phyloP scores from a whole-genome alignment of 1,140 invertebrate species.

The Anagrus nilaparvatae region DNA sequence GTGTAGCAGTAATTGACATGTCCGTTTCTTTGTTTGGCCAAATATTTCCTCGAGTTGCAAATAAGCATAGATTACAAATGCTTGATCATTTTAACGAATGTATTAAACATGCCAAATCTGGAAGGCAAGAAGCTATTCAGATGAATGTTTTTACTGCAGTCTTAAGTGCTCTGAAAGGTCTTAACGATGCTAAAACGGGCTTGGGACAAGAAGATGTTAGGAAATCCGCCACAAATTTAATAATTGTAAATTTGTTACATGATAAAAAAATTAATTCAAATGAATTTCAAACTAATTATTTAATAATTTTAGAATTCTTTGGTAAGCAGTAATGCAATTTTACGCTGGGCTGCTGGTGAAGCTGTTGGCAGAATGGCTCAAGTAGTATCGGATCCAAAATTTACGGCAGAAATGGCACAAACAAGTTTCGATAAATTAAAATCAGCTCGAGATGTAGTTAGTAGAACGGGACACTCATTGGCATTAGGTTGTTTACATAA shows the following conservation, averaged over 20 bases:
- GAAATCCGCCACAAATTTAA: conserved; percentile 71
- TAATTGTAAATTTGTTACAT: conserved; percentile 48
- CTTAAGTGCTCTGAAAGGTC: conserved; percentile 75
- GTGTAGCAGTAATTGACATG: conserved; percentile 94
- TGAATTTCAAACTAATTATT: not conserved
- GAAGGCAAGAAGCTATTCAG: conserved; percentile 88
- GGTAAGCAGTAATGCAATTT: conserved; percentile 71
- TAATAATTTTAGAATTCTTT: conserved; percentile 53
- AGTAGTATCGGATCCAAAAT: conserved; percentile 72
- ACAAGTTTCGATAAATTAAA: conserved; percentile 84
- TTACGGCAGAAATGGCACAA: conserved; percentile 84
- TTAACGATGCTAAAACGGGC: conserved; percentile 77
- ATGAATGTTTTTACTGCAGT: conserved; percentile 95
- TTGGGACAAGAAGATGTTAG: conserved; percentile 85
- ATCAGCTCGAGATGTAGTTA: conserved; percentile 77
- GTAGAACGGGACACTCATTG: conserved; percentile 83
- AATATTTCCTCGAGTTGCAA: conserved; percentile 87
- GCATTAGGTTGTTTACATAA: conserved; percentile 86
- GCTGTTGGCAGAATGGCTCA: conserved; percentile 82
- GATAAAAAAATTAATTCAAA: not conserved
- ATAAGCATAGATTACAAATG: conserved; percentile 95
- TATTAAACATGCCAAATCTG: conserved; percentile 84
- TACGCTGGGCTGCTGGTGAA: conserved; percentile 82
- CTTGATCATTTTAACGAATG: conserved; percentile 93
- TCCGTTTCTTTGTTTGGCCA: conserved; percentile 87